These are phyloP conservation scores for Cephalotes varians DNA, from an alignment of 2,888 invertebrate genomes.

Conservation along the genomic window DNA sequence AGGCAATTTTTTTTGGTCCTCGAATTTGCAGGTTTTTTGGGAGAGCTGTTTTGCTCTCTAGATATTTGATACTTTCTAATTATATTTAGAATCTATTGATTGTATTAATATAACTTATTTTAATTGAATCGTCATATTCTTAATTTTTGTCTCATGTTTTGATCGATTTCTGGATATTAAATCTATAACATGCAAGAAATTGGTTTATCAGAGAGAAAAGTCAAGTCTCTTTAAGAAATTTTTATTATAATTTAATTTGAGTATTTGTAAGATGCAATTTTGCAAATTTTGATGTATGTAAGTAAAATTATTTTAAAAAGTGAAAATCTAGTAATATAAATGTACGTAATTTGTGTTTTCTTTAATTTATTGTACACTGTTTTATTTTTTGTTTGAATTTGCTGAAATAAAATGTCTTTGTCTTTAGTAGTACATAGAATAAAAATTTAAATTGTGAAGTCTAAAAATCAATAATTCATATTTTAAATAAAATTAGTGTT, in stretches of 20 bases:
- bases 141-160: not conserved
- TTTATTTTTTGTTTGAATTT: not conserved
- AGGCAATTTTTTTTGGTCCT: not conserved
- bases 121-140: not conserved
- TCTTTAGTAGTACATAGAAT: not conserved
- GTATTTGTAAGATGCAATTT: not conserved
- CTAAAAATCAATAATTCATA: not conserved
- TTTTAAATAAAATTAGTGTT: not conserved
- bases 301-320: not conserved
- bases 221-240: not conserved
- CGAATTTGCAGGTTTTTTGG: not conserved
- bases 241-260: not conserved
- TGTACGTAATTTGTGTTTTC: not conserved
- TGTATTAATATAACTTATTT: not conserved
- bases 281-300: not conserved
- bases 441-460: not conserved
- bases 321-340: not conserved
- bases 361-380: not conserved
- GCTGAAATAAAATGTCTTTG: not conserved
- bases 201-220: not conserved
- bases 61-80: slow-evolving; percentile 10
- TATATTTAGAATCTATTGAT: slow-evolving; percentile 29
- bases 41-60: not conserved
- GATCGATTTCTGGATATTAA: not conserved
- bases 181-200: not conserved